Evolutionary conservation across 2,797 vertebrate genomes (phyloP), one percentile per base, ranked within the genome.

Genomic region (Momotus momota): DNA sequence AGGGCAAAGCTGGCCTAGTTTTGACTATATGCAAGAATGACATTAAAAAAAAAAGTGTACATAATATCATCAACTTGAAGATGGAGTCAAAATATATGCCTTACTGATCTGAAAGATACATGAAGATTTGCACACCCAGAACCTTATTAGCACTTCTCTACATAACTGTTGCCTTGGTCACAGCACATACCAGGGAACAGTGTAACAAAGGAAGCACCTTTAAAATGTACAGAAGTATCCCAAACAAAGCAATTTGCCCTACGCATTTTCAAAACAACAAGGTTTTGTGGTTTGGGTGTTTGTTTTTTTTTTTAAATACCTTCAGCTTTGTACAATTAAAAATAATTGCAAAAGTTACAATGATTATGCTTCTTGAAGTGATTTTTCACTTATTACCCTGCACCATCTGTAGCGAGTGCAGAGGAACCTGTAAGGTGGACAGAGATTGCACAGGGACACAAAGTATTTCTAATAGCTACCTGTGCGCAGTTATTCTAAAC

Each of bases 71-170:
- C 46, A 80, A 45, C 20, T 40, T 23, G 35, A 90, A 90, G 27
- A 52, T 13, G n/a, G 62, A 78, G 41, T 54, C 0, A 1, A 80
- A 94, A 72, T 43, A 60, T 2, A 18, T 0, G 3, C 58, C 41
- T 65, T 27, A 18, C 20, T 60, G 51, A 57, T 12, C 17, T 54
- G 57, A 71, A 52, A 83, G 17, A 14, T 20, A 19, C 0, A 0
- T 15, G 45, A 75, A 20, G 25, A 54, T 75, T 46, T 75, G 60
- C 58, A 75, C 12, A 65, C 49, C 8, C 55, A 41, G 29, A 18
- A 64, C 33, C 40, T 58, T 49, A 67, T 38, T 54, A 20, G 6
- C 16, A 7, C 27, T 57, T 57, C 48, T 35, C 35, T 35, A 35
- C 35, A 35, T 35, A 35, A 35, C 35, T 35, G 35, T 35, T 35